These are phyloP conservation scores for Himantopus leucocephalus DNA, from an alignment of 2,113 vertebrate genomes.

Conservation along the genomic window DNA sequence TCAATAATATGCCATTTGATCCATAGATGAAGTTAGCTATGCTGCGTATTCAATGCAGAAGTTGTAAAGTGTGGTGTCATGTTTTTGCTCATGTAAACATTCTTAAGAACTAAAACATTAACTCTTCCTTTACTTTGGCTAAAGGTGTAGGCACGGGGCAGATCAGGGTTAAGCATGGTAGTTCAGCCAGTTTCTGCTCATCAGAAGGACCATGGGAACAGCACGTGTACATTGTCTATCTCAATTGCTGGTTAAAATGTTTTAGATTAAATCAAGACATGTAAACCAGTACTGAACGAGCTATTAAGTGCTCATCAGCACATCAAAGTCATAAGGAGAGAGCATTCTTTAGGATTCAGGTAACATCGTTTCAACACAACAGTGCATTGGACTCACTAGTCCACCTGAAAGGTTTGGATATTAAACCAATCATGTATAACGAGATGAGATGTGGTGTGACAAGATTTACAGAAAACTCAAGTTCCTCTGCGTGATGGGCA, in stretches of 20 bases:
- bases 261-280: neutral
- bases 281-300: neutral
- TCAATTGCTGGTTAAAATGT: neutral
- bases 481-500: neutral
- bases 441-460: neutral
- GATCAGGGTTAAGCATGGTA: fast-evolving
- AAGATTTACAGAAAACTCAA: neutral
- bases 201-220: neutral
- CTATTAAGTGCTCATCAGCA: neutral
- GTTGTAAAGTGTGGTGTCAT: neutral
- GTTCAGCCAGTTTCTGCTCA: neutral
- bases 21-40: neutral
- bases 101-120: neutral
- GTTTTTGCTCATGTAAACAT: neutral
- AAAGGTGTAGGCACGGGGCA: neutral
- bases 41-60: neutral
- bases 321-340: neutral
- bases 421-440: neutral
- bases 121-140: neutral
- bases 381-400: neutral
- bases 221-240: neutral
- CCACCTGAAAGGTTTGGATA: neutral
- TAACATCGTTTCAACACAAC: neutral
- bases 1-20: neutral
- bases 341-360: neutral